A percentile compares a stretch with the other conserved stretches of the same genome.
These are phyloP conservation scores for Nansenia antarctica DNA, from an alignment of 2,113 vertebrate genomes.

Conservation along the genomic window DNA sequence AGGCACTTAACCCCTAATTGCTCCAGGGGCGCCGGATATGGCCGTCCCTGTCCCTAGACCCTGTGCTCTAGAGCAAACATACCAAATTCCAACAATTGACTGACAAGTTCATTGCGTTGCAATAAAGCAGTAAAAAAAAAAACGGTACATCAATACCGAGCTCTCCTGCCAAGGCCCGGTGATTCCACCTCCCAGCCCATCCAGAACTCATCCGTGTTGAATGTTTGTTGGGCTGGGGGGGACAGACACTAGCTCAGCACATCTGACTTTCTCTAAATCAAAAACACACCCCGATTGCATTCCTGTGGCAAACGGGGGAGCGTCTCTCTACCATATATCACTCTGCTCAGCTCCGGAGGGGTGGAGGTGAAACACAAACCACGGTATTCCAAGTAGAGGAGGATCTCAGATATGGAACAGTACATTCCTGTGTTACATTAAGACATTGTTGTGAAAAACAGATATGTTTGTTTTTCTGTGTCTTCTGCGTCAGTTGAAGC, in stretches of 20 bases:
- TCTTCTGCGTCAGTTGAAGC: constrained; percentile 54
- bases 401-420: not conserved
- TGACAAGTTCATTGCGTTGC: too few relatives aligned
- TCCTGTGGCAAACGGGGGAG: constrained; percentile 37
- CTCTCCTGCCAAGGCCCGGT: constrained; percentile 20
- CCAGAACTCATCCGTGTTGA: constrained; percentile 26
- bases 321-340: not conserved
- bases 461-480: too few relatives aligned
- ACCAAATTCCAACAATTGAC: too few relatives aligned
- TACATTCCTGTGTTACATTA: not conserved
- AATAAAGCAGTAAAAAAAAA: too few relatives aligned
- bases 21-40: too few relatives aligned
- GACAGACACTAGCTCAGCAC: constrained; percentile 38
- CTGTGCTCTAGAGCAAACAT: too few relatives aligned
- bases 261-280: constrained; percentile 49
- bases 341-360: not conserved
- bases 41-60: too few relatives aligned
- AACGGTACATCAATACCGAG: constrained; percentile 5
- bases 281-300: constrained; percentile 44
- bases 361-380: not conserved
- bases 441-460: too few relatives aligned
- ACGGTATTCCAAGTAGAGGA: not conserved
- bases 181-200: constrained; percentile 20
- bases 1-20: too few relatives aligned
- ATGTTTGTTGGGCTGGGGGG: constrained; percentile 49